A percentile compares a stretch with the other conserved stretches of the same genome.
Conservation (phyloP, 1,140 invertebrate species). For the Elysia chlorotica region DNA sequence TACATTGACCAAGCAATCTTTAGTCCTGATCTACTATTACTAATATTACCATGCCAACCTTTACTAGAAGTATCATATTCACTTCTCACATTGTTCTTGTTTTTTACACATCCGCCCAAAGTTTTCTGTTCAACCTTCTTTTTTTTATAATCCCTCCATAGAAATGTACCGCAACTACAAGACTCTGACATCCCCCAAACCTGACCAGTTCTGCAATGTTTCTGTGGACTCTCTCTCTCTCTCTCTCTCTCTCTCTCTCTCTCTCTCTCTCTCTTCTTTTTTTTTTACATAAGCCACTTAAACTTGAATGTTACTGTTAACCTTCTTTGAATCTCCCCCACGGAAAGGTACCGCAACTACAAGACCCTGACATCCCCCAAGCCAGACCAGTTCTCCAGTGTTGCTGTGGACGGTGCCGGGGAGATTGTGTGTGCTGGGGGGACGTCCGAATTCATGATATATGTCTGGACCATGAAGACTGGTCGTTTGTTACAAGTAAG, state of each 20-base stretch:
- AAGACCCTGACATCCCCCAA: constrained; percentile 89
- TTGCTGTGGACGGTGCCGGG: constrained; percentile 85
- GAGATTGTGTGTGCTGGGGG: constrained; percentile 93
- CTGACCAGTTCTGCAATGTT: constrained; percentile 91
- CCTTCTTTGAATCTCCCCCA: constrained; percentile 16
- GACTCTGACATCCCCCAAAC: constrained; percentile 87
- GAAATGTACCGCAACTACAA: constrained; percentile 92
- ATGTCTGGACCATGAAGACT: constrained; percentile 92
- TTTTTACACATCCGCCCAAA: too few species aligned
- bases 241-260: too few species aligned
- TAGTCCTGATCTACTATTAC: too few species aligned
- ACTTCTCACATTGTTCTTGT: too few species aligned
- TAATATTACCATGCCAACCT: too few species aligned
- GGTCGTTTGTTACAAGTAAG: constrained; percentile 85
- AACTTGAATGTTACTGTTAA: too few species aligned
- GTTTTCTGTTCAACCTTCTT: too few species aligned
- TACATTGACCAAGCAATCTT: too few species aligned
- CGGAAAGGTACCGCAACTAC: constrained; percentile 89
- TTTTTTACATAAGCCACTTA: too few species aligned
- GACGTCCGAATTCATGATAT: constrained; percentile 93
- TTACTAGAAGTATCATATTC: too few species aligned
- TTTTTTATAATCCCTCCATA: constrained; percentile 16
- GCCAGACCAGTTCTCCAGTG: constrained; percentile 90
- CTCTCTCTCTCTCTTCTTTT: too few species aligned
- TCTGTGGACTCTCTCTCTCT: too few species aligned